phyloP scores from a whole-genome alignment of 2,888 invertebrate species.

The Brassicogethes aeneus region DNA sequence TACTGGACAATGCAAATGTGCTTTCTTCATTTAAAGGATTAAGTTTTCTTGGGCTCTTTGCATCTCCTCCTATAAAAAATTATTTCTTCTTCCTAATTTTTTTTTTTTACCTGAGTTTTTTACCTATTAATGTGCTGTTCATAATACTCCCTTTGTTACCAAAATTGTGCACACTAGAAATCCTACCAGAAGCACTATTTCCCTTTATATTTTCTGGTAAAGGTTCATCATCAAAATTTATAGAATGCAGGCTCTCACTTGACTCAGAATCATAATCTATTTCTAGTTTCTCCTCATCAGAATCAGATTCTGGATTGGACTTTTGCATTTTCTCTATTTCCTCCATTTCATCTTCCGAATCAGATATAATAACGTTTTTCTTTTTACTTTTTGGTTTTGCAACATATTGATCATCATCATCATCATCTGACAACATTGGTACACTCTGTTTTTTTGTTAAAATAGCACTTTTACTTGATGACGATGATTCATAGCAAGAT shows the following conservation, averaged over 20 bases:
- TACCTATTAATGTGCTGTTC: conserved; percentile 11
- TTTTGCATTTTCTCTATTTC: background rate
- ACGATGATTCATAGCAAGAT: background rate
- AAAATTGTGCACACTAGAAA: conserved; percentile 9
- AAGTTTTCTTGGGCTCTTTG: no score
- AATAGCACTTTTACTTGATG: background rate
- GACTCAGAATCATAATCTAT: background rate
- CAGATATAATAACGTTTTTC: background rate
- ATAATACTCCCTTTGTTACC: conserved; percentile 7
- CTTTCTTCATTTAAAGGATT: no score
- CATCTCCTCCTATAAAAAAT: no score
- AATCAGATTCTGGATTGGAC: conserved; percentile 1
- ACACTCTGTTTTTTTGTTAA: background rate
- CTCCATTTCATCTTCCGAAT: background rate
- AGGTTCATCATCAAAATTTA: background rate
- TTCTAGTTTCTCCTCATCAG: conserved; percentile 1
- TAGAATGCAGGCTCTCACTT: background rate
- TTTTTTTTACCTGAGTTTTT: background rate
- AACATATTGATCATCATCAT: background rate
- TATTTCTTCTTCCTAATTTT: background rate
- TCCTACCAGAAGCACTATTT: conserved; percentile 3
- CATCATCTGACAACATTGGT: background rate
- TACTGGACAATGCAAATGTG: no score
- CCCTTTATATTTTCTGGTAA: background rate
- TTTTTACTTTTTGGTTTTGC: background rate